A percentile compares a stretch with the other conserved stretches of the same genome.
phyloP scores from a whole-genome alignment of 2,888 invertebrate species.

The Megamerina dolium region DNA sequence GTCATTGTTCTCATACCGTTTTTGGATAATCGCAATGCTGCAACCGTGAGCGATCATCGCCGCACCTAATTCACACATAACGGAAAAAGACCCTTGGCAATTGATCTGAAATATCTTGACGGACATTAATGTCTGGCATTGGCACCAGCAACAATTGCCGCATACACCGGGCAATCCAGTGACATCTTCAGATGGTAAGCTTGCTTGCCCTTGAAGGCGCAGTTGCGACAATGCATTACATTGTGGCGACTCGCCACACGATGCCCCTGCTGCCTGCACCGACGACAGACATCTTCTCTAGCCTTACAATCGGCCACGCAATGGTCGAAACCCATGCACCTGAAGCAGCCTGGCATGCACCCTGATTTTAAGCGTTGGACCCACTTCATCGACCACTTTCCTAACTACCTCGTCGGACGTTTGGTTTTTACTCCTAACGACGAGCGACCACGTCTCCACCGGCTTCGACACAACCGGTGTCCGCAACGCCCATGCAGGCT shows the following conservation, averaged over 20 bases:
- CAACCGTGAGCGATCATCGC: background rate
- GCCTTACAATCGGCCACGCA: conserved; percentile 12
- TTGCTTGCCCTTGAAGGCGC: conserved; percentile 13
- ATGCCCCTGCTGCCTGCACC: conserved; percentile 10
- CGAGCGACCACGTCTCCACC: too few relatives aligned
- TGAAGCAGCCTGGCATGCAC: conserved; percentile 11
- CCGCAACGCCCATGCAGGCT: too few relatives aligned
- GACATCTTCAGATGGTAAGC: conserved; percentile 18
- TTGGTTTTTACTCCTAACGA: too few relatives aligned
- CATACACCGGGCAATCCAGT: conserved; percentile 13
- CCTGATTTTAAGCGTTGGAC: conserved; percentile 6
- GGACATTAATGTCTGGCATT: conserved; percentile 18
- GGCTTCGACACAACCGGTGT: too few relatives aligned
- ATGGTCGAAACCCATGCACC: conserved; percentile 16
- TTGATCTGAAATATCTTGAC: conserved; percentile 14
- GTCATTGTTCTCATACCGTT: conserved; percentile 7
- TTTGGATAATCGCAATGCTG: conserved; percentile 9
- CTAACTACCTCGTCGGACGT: too few relatives aligned
- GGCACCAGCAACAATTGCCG: conserved; percentile 12
- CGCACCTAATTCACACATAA: conserved; percentile 10
- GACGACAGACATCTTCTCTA: conserved; percentile 9
- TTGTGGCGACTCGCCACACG: conserved; percentile 4
- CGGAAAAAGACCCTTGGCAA: conserved; percentile 13
- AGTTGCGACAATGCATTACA: conserved; percentile 15
- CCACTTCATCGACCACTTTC: conserved; percentile 13